Base-by-base conservation (phyloP, 2,113 vertebrate species). In the Trochalopteron elliotii region DNA sequence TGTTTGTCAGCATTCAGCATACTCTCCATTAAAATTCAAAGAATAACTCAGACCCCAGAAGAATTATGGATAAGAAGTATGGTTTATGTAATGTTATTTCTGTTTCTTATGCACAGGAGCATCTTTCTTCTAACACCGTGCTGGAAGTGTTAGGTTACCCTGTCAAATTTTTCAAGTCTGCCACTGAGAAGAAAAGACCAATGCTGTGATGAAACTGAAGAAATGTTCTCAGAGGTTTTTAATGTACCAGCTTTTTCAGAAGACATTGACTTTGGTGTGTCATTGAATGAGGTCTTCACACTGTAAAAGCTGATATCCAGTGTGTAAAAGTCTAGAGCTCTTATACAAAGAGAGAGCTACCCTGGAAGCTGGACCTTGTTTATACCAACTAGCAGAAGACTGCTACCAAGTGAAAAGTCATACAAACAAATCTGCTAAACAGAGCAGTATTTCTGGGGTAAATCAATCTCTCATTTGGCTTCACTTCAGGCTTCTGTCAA, bases 111-210 rank as follows among this genome's bases (percentile, higher is more conserved):
- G 89, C 87, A 93, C 50, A 86, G 83, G 23, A 94, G 94, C 76
- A 96, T 91, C 72, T 70, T 93, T 63, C 85, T 87, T 77, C 76
- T 93, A 81, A 89, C 89, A 85, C 83, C 1, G 8, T 67, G 86
- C 55, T 90, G 71, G 79, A 93, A 94, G 94, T 91, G 91, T 96
- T 89, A 93, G 91, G 89, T 88, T 96, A 76, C 35, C 65, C 91
- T 94, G 95, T 85, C 91, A 96, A 85, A 83, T 81, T 91, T 93
- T 94, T 94, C 84, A 78, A 94, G 94, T 83, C 77, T 94, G 76
- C 93, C 80, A 80, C 88, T 78, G 79, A 89, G 92, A 83, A 96
- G 87, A 87, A 85, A 92, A 96, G 92, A 94, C 92, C 86, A 89
- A 71, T 91, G 83, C 68, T 88, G 93, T 82, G 92, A 95, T 76